Base-by-base conservation (phyloP, 2,797 vertebrate genomes). In the Propithecus deckenii region DNA sequence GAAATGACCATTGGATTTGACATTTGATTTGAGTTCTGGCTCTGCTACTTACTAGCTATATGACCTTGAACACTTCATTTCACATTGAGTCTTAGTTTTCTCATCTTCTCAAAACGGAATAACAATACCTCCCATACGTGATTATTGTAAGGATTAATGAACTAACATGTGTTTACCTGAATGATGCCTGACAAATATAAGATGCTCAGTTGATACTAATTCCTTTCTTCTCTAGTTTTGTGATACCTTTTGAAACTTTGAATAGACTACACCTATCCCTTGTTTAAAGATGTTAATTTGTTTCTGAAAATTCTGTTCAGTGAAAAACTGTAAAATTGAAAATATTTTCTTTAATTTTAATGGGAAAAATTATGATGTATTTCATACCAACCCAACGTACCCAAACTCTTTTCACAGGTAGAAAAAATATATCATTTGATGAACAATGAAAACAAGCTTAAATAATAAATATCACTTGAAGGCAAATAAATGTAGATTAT, bases 301-400 rank as follows among this genome's bases (percentile, higher is more conserved):
- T 89, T 97, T 93, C 52, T 75, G 38, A 43, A 95, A 91, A 91
- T 85, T 92, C 65, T 94, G 25, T 85, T 94, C 32, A 81, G 50
- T 92, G 30, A 76, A 96, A 97, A 95, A 25, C 59, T 91, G 57
- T 89, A 80, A 87, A 91, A 87, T 71, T 67, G 30, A 90, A 91
- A 79, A 22, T 84, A 75, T 75, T 94, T 71, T 48, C 38, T 67
- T 85, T 85, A 93, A 83, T 78, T 88, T 67, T 91, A 71, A 75
- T 79, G 59, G 52, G 61, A 94, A 96, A 90, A 95, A 50, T 81
- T 81, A 65, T 78, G 8, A 78, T 78, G 38, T 20, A 90, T 83
- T 83, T 93, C 28, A 94, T 89, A 46, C 61, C 13, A 96, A 61
- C 7, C 4, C 52, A 96, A 78, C 30, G 41, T 74, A 89, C 17